A percentile compares a stretch with the other conserved stretches of the same genome.
Evolutionary conservation across 2,797 vertebrate genomes (phyloP).

Genomic region (Acanthis flammea): DNA sequence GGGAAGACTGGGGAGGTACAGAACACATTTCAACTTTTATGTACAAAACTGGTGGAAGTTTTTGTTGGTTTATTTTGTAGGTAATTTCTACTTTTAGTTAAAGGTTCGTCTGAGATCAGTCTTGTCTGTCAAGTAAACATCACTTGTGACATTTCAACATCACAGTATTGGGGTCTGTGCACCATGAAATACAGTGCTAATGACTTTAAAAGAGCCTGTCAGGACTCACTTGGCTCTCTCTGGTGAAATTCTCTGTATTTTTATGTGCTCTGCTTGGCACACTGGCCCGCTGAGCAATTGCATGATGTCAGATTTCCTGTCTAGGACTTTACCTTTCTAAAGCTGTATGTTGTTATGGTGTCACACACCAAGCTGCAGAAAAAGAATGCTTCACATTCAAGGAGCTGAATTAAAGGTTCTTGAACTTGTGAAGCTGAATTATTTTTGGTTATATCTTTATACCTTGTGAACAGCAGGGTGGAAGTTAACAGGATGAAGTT

Average conservation of each 20-base stretch:
- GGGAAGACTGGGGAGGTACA: not conserved
- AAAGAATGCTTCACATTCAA: not conserved
- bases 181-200: not conserved
- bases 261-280: not conserved
- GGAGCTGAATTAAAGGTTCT: not conserved
- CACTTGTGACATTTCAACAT: not conserved
- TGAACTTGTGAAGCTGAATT: not conserved
- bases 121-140: not conserved
- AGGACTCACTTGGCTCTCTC: not conserved
- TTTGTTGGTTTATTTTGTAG: not conserved
- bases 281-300: not conserved
- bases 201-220: not conserved
- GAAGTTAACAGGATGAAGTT: not conserved
- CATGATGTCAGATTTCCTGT: not conserved
- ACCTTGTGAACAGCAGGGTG: not conserved
- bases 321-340: not conserved
- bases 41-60: not conserved
- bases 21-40: not conserved
- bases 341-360: not conserved
- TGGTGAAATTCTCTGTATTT: not conserved
- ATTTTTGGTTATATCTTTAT: not conserved
- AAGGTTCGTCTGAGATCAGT: not conserved
- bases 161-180: not conserved
- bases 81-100: not conserved
- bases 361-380: not conserved